These are phyloP conservation scores for Achatina immaculata DNA, from an alignment of 1,140 invertebrate species.

Conservation along the genomic window DNA sequence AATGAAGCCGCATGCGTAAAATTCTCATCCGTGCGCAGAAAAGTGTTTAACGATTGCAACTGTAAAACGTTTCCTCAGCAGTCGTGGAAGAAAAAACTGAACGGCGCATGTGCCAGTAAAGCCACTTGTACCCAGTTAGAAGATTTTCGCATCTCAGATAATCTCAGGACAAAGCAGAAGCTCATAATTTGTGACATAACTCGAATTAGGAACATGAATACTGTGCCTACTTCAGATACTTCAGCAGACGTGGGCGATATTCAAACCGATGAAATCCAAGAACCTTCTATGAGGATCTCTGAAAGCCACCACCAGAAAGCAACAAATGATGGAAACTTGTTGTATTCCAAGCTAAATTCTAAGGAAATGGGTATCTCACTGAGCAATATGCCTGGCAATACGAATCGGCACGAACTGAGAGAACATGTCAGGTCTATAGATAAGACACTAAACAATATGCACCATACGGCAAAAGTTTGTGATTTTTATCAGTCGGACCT, in stretches of 20 bases:
- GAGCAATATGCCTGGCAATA: neutral
- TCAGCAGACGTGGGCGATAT: neutral
- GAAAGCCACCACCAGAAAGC: neutral
- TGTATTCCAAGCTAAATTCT: neutral
- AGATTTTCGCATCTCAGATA: neutral
- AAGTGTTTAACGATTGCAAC: too few species aligned
- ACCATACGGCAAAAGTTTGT: neutral
- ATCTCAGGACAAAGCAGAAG: neutral
- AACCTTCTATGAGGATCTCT: neutral
- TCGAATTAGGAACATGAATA: too few species aligned
- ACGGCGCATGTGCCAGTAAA: too few species aligned
- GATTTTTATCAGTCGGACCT: neutral
- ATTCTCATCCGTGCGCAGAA: too few species aligned
- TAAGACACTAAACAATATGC: neutral
- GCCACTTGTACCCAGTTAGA: neutral
- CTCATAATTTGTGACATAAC: too few species aligned
- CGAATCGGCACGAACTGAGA: neutral
- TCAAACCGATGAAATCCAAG: neutral
- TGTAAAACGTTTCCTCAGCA: too few species aligned
- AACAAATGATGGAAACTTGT: neutral
- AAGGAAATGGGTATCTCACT: neutral
- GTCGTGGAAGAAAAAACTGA: neutral
- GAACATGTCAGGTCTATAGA: neutral
- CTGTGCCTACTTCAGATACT: too few species aligned
- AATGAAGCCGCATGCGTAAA: neutral